Percentiles rank a stretch among this genome's conserved stretches.
These are phyloP conservation scores for Bombus polaris DNA, from an alignment of 1,140 invertebrate genomes.

Conservation along the genomic window DNA sequence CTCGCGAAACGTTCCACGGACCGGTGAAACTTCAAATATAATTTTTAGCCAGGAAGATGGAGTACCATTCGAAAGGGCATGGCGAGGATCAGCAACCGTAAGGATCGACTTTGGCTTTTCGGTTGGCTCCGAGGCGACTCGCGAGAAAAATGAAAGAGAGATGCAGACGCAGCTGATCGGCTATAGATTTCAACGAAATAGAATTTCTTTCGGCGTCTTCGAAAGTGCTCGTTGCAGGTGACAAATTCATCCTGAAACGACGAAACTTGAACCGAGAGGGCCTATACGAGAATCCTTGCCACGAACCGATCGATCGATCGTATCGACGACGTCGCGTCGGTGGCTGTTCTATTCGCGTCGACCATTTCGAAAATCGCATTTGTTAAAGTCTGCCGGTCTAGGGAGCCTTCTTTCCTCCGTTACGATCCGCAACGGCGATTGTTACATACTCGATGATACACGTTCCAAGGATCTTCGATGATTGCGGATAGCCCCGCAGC, in stretches of 20 bases:
- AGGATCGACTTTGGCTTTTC: not conserved
- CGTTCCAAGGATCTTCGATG: not conserved
- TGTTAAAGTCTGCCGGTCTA: not conserved
- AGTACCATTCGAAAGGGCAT: too few relatives aligned
- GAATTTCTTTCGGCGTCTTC: not conserved
- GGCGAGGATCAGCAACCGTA: not conserved
- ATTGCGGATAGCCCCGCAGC: not conserved
- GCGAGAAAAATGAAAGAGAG: not conserved
- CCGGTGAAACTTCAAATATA: not conserved
- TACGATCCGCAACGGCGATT: not conserved
- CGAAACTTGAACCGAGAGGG: not conserved
- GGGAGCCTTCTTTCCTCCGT: not conserved
- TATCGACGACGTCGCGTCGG: not conserved
- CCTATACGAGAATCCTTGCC: not conserved
- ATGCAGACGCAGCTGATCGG: not conserved
- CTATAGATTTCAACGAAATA: slow-evolving; percentile 27
- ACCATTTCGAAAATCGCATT: slow-evolving; percentile 7
- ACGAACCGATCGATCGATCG: not conserved
- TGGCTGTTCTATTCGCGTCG: not conserved
- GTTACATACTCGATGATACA: not conserved
- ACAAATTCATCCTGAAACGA: slow-evolving; percentile 26
- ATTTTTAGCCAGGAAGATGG: not conserved
- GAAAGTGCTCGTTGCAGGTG: slow-evolving; percentile 31
- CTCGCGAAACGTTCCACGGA: too few relatives aligned
- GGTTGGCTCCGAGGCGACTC: not conserved